Conservation (phyloP, 2,797 vertebrate genomes). For the Geotrypetes seraphini region DNA sequence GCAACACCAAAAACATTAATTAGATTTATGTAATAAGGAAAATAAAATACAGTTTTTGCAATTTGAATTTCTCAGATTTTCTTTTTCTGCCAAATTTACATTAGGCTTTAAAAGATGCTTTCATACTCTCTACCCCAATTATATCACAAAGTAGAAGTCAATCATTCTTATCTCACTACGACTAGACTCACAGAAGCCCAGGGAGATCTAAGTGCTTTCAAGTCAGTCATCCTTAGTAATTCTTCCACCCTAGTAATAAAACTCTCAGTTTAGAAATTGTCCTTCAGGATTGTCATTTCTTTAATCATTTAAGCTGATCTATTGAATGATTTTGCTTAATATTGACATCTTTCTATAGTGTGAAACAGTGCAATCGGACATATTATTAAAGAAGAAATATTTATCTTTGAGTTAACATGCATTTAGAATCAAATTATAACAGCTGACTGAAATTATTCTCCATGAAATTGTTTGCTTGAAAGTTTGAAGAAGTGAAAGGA, state of each 20-base stretch:
- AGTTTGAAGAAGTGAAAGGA: too few relatives aligned
- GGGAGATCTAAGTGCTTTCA: constrained; percentile 5
- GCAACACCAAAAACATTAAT: too few relatives aligned
- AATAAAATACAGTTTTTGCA: too few relatives aligned
- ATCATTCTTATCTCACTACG: background rate
- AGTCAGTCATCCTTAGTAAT: constrained; percentile 3
- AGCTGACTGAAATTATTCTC: too few relatives aligned
- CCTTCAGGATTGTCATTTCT: constrained; percentile 4
- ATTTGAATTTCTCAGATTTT: constrained; percentile 15
- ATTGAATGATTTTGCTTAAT: too few relatives aligned
- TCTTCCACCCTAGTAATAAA: constrained; percentile 1
- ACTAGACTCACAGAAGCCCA: background rate
- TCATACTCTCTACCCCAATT: background rate
- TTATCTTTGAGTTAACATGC: too few relatives aligned
- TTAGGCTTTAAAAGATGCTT: constrained; percentile 6
- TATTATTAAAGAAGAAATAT: too few relatives aligned
- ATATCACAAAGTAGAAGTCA: constrained; percentile 4
- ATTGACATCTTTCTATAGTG: too few relatives aligned
- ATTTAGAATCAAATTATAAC: too few relatives aligned
- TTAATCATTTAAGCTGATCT: background rate
- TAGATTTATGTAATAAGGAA: too few relatives aligned
- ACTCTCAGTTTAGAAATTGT: constrained; percentile 13
- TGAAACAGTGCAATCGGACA: too few relatives aligned
- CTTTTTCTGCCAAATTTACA: constrained; percentile 12
- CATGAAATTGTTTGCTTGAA: too few relatives aligned